These are phyloP conservation scores for Agrotis clavis DNA, from an alignment of 2,888 invertebrate genomes.

Conservation along the genomic window DNA sequence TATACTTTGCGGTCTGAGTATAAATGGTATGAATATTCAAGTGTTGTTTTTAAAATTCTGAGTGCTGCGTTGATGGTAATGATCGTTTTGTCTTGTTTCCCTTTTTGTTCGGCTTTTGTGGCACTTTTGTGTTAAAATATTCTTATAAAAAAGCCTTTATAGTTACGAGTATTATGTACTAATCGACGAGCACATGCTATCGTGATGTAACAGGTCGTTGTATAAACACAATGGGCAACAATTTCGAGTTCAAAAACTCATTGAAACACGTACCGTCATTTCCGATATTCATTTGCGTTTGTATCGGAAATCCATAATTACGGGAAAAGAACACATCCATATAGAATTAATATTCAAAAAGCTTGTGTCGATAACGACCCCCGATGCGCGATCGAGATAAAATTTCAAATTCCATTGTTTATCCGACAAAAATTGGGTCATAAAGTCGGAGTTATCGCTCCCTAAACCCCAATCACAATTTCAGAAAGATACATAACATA, in stretches of 20 bases:
- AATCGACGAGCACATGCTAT: slow-evolving; percentile 28
- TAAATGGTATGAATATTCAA: slow-evolving; percentile 81
- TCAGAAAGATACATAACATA: slow-evolving; percentile 85
- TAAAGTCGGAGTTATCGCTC: slow-evolving; percentile 87
- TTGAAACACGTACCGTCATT: slow-evolving; percentile 46
- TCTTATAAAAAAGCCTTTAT: slow-evolving; percentile 27
- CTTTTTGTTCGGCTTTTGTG: slow-evolving; percentile 14
- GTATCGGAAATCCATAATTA: slow-evolving; percentile 66
- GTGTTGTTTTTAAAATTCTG: slow-evolving; percentile 58
- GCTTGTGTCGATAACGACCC: slow-evolving; percentile 72
- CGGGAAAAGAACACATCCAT: slow-evolving; percentile 54
- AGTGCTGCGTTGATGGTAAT: slow-evolving; percentile 54
- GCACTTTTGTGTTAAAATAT: slow-evolving; percentile 5
- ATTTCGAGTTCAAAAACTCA: slow-evolving; percentile 49
- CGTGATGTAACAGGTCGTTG: slow-evolving; percentile 43
- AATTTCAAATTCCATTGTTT: slow-evolving; percentile 88
- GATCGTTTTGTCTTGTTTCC: slow-evolving; percentile 29
- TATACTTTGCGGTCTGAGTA: slow-evolving; percentile 57
- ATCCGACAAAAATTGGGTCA: slow-evolving; percentile 87
- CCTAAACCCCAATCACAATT: slow-evolving; percentile 88
- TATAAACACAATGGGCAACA: slow-evolving; percentile 31
- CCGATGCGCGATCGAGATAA: slow-evolving; percentile 73
- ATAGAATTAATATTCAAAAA: slow-evolving; percentile 67
- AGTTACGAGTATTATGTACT: slow-evolving; percentile 32
- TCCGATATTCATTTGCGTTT: slow-evolving; percentile 50